Evolutionary conservation across 2,113 vertebrate species (phyloP).

Genomic region (Colinus virginianus): DNA sequence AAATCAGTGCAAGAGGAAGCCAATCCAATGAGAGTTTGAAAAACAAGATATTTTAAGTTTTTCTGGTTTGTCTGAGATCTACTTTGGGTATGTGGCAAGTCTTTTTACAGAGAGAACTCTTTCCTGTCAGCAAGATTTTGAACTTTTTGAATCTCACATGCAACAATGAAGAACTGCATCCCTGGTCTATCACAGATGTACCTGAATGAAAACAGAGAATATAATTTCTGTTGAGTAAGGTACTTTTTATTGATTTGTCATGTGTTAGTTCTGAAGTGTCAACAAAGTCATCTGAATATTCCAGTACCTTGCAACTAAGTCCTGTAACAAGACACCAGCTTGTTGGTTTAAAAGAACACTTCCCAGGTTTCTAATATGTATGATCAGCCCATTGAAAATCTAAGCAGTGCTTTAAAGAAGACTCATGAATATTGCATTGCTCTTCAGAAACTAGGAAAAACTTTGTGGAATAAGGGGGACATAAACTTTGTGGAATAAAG

Average conservation of each 20-base stretch:
- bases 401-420: background rate
- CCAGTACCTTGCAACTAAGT: background rate
- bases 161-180: background rate
- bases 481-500: background rate
- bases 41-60: background rate
- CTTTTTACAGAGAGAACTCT: conserved; percentile 26
- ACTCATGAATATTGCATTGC: background rate
- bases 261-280: background rate
- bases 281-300: background rate
- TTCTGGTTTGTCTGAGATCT: conserved; percentile 19
- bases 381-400: background rate
- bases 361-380: background rate
- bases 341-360: background rate
- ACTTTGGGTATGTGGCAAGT: background rate
- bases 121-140: background rate
- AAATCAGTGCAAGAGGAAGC: background rate
- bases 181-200: background rate
- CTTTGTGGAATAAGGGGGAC: background rate
- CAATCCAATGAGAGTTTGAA: conserved; percentile 28
- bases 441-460: background rate
- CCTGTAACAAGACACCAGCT: background rate
- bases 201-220: conserved; percentile 35
- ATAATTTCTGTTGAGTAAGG: background rate
- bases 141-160: background rate
- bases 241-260: background rate